These are phyloP conservation scores for Aphelocoma coerulescens DNA, from an alignment of 2,113 vertebrate species.

Conservation along the genomic window DNA sequence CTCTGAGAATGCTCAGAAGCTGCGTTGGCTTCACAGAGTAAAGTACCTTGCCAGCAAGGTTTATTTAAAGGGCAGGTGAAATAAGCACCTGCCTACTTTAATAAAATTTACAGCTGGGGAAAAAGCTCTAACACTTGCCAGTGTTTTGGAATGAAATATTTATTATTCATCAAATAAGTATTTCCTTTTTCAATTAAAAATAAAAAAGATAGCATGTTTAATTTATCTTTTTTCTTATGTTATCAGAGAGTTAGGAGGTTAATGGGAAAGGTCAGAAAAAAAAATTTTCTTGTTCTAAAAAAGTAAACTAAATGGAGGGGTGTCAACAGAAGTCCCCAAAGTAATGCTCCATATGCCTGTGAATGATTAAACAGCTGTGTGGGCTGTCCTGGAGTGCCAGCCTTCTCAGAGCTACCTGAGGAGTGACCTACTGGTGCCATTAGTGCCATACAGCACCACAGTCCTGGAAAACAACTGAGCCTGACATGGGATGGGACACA, in stretches of 20 bases:
- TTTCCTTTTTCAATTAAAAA: background rate
- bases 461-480: background rate
- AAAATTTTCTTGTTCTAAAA: background rate
- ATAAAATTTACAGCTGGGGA: background rate
- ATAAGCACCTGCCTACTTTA: constrained; percentile 26
- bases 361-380: background rate
- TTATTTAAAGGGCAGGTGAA: constrained; percentile 45
- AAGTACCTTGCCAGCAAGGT: constrained; percentile 4
- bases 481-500: background rate
- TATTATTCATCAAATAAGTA: background rate
- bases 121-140: background rate
- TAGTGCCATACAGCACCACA: background rate
- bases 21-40: background rate
- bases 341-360: background rate
- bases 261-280: background rate
- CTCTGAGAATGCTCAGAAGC: constrained; percentile 4
- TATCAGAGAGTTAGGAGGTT: background rate
- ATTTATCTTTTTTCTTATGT: background rate
- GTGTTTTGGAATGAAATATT: background rate
- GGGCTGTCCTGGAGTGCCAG: background rate
- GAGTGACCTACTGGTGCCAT: background rate
- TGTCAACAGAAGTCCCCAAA: background rate
- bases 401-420: background rate
- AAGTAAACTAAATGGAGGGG: background rate
- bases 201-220: background rate